Evolutionary conservation across 2,797 vertebrate genomes (phyloP).

Genomic region (Columba guinea): DNA sequence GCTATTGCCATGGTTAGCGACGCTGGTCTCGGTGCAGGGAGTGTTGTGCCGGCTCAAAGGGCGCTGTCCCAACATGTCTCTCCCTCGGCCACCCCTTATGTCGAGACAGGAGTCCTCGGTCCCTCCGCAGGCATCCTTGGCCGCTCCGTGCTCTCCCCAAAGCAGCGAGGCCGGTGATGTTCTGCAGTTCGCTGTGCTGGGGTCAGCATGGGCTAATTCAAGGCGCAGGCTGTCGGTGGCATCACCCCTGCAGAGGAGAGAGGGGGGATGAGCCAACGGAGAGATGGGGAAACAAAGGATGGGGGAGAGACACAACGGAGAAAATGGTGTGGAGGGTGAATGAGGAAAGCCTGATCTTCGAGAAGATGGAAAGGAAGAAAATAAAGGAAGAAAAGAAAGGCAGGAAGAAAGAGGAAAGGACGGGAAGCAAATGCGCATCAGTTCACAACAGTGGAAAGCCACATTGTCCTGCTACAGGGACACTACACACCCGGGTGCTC

Average conservation of each 20-base stretch:
- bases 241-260: conserved; percentile 15
- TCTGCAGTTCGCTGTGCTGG: background rate
- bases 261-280: fast-evolving
- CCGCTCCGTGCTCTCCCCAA: background rate
- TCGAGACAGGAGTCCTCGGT: conserved; percentile 68
- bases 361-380: background rate
- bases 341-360: fast-evolving
- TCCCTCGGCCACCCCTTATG: conserved; percentile 85
- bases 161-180: background rate
- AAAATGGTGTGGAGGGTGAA: fast-evolving
- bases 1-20: conserved; percentile 90
- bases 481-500: fast-evolving
- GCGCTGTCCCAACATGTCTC: conserved; percentile 96
- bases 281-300: background rate
- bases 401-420: background rate
- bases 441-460: background rate
- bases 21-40: conserved; percentile 80
- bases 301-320: background rate
- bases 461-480: fast-evolving
- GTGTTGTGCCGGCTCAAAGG: conserved; percentile 76
- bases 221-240: background rate
- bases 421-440: background rate
- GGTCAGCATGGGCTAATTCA: conserved; percentile 32
- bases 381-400: background rate
- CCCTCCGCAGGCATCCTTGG: conserved; percentile 45